Percentiles rank a stretch among this genome's conserved stretches.
phyloP scores from a whole-genome alignment of 1,140 invertebrate genomes.

The Drosophila seguyi region DNA sequence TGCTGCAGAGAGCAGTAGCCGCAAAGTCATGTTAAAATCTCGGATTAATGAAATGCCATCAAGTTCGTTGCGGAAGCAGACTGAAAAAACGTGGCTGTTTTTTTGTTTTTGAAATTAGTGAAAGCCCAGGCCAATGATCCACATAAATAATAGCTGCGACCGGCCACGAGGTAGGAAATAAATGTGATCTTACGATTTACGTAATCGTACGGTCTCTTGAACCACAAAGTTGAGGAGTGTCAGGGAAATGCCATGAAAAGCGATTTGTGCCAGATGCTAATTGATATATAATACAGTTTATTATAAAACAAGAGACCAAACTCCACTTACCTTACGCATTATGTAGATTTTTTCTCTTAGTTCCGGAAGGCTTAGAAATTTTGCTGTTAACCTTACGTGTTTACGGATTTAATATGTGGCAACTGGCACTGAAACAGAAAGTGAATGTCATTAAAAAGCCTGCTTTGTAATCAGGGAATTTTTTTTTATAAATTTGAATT shows the following conservation, averaged over 20 bases:
- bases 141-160: neutral
- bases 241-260: conserved; percentile 12
- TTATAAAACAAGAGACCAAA: neutral
- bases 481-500: neutral
- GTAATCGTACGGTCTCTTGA: neutral
- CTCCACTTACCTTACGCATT: neutral
- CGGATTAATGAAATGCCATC: conserved; percentile 24
- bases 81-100: neutral
- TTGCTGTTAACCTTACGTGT: neutral
- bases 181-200: neutral
- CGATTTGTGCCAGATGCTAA: conserved; percentile 5
- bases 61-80: neutral
- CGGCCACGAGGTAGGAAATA: neutral
- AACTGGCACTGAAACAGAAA: neutral
- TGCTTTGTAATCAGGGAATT: neutral
- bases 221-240: conserved; percentile 11
- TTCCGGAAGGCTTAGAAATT: neutral
- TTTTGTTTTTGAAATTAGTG: neutral
- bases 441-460: neutral
- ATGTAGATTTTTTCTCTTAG: neutral
- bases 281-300: too few species aligned
- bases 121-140: neutral
- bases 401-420: neutral
- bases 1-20: conserved; percentile 15
- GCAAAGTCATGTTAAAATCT: conserved; percentile 39